Conservation (phyloP, 1,140 invertebrate genomes). For the Philopotamus ludificatus region DNA sequence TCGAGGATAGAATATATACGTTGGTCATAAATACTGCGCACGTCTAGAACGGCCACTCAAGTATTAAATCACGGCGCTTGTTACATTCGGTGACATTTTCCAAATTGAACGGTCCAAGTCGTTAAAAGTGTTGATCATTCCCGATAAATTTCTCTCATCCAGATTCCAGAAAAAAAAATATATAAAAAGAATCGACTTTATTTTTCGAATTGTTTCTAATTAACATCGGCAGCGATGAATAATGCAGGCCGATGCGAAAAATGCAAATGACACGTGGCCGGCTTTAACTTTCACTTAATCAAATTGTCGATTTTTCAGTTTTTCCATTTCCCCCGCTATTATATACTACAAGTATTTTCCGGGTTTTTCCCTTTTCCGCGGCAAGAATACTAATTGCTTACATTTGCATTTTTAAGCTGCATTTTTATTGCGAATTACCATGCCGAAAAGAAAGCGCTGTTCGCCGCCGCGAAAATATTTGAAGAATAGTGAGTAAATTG, state of each 20-base stretch:
- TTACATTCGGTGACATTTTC: too few species aligned
- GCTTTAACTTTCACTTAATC: conserved; percentile 36
- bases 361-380: conserved; percentile 1
- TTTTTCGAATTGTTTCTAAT: too few species aligned
- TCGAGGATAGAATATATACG: too few species aligned
- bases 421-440: conserved; percentile 41
- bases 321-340: conserved; percentile 13
- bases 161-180: too few species aligned
- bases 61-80: too few species aligned
- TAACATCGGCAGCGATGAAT: too few species aligned
- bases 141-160: too few species aligned
- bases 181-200: too few species aligned
- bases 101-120: too few species aligned
- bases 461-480: conserved; percentile 4
- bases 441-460: conserved; percentile 14
- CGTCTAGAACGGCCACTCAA: too few species aligned
- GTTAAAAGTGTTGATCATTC: too few species aligned
- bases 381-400: conserved; percentile 40
- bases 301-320: conserved; percentile 36
- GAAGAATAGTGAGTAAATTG: conserved; percentile 13
- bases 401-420: conserved; percentile 40
- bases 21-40: too few species aligned
- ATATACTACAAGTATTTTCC: conserved; percentile 25
- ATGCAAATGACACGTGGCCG: neutral
- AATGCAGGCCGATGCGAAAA: neutral